Percentiles rank a stretch among this genome's conserved stretches.
Evolutionary conservation across 2,888 invertebrate genomes (phyloP).

Genomic region (Mechanitis mazaeus): DNA sequence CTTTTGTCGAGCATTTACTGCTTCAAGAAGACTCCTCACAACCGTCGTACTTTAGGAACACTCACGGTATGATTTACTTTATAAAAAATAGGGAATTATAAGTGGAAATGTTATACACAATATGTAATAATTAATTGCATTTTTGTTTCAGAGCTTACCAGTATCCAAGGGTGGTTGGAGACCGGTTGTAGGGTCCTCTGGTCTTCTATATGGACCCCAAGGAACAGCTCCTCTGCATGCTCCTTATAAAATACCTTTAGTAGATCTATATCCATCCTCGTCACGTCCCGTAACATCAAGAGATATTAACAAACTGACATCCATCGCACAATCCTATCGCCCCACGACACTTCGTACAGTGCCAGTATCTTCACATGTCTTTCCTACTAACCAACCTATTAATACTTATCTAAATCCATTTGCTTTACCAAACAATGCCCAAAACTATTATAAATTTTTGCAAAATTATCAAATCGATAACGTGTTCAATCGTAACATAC

Average conservation of each 20-base stretch:
- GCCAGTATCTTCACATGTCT: conserved; percentile 42
- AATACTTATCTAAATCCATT: conserved; percentile 69
- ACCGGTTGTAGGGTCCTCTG: conserved; percentile 73
- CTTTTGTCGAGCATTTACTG: conserved; percentile 42
- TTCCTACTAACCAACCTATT: conserved; percentile 61
- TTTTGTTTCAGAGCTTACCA: conserved; percentile 61
- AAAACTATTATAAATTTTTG: conserved; percentile 59
- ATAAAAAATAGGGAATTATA: conserved; percentile 3
- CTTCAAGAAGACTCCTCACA: conserved; percentile 38
- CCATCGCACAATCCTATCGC: conserved; percentile 68
- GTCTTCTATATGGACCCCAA: conserved; percentile 54
- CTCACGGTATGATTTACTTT: conserved; percentile 45
- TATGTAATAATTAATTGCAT: neutral
- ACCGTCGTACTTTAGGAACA: conserved; percentile 56
- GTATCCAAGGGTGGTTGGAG: conserved; percentile 79
- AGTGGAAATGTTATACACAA: too few relatives aligned
- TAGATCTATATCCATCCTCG: conserved; percentile 59
- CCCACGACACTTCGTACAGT: conserved; percentile 62
- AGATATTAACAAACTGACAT: conserved; percentile 63
- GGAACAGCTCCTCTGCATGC: conserved; percentile 58
- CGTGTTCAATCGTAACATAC: conserved; percentile 59
- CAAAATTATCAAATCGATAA: conserved; percentile 63
- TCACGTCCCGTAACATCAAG: conserved; percentile 58
- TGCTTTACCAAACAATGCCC: conserved; percentile 50
- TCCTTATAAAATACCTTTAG: conserved; percentile 57